Evolutionary conservation across 2,797 vertebrate genomes (phyloP), one percentile per base, ranked within the genome.

Genomic region (Hydrophis major): DNA sequence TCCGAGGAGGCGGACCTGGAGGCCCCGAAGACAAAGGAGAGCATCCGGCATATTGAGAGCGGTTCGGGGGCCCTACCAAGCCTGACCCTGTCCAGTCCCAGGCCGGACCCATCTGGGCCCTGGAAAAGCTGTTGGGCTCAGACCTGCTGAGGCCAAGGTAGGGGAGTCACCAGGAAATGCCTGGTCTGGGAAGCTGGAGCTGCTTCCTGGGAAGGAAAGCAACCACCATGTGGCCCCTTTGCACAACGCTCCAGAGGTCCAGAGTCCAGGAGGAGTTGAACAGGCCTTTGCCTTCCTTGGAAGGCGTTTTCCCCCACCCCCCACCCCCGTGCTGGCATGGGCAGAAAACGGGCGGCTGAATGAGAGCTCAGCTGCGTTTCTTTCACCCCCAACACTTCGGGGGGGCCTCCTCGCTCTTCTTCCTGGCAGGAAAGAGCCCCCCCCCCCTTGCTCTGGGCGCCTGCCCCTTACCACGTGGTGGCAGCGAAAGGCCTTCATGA

Each of bases 401-500:
- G 66, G 69, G 32, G 8, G 6, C 2, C n/a, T 37, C 16, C 16
- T 37, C 16, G 6, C 32, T 22, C 37, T 11, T 42, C 3, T 78
- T 78, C 47, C 47, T 55, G 86, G 47, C 42, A 8, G 25, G 22
- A 27, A 16, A 86, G 37, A 50, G 32, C 32, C 32, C 32, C 32
- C 32, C 32, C 1, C 1, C 5, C 61, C 60, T 69, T 18, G 25
- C 2, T 2, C 63, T 12, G 5, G 18, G 2, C 25, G 1, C 2
- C 14, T 5, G 18, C 16, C 25, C 27, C 57, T 96, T 95, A 98
- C 98, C 97, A 98, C 98, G 0, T 98, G 98, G 93, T 98, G 97
- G 94, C 98, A 98, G 94, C 97, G 96, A 94, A 98, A 98, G 14
- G 98, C 98, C 90, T 98, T 98, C 98, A 98, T 98, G 92, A 98